A percentile compares a stretch with the other conserved stretches of the same genome.
Evolutionary conservation across 2,113 vertebrate genomes (phyloP).

Genomic region (Bufo bufo): DNA sequence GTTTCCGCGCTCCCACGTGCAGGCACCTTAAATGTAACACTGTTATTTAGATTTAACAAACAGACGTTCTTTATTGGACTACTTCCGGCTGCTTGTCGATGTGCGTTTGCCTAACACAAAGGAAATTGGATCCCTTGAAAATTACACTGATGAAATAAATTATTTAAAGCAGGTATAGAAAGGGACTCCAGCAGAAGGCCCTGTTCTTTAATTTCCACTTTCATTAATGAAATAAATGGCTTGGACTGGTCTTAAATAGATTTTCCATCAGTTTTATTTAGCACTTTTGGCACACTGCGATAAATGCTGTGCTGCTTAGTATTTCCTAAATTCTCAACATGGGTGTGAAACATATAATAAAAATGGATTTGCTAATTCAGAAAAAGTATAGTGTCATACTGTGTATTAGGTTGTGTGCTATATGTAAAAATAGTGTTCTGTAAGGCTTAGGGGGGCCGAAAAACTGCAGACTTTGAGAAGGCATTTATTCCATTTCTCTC

Average conservation of each 20-base stretch:
- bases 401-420: neutral
- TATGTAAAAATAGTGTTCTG: neutral
- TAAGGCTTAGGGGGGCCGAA: neutral
- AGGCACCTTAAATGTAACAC: neutral
- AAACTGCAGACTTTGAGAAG: neutral
- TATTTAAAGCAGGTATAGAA: constrained; percentile 25
- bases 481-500: neutral
- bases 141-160: constrained; percentile 29
- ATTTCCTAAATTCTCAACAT: constrained; percentile 4
- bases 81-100: neutral
- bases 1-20: too few relatives aligned
- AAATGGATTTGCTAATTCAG: neutral
- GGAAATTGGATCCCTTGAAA: constrained; percentile 26
- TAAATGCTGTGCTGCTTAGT: neutral
- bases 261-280: neutral
- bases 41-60: neutral
- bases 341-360: neutral
- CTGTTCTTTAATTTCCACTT: constrained; percentile 31
- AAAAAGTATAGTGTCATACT: neutral
- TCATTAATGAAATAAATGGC: constrained; percentile 4
- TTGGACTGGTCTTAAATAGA: neutral
- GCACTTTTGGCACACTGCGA: neutral
- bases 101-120: neutral
- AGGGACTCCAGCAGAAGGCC: neutral
- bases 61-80: constrained; percentile 10